Evolutionary conservation across 2,797 vertebrate genomes (phyloP).

Genomic region (Steatocranus sp.): DNA sequence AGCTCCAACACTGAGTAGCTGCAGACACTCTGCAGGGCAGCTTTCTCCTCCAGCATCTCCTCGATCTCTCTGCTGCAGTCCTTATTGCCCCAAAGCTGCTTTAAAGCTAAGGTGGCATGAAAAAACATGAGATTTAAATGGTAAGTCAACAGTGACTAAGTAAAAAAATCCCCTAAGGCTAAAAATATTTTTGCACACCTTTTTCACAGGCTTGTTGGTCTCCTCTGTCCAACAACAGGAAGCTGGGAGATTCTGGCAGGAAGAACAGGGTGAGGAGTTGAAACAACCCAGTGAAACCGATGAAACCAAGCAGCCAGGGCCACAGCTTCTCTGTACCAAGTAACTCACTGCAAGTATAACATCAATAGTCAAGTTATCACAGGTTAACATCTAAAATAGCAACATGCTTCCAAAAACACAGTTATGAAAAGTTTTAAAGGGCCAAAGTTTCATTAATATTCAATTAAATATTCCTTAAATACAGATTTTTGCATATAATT

Average conservation of each 20-base stretch:
- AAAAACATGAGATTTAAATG: background rate
- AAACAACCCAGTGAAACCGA: slow-evolving; percentile 59
- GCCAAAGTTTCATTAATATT: background rate
- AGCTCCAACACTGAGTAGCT: slow-evolving; percentile 69
- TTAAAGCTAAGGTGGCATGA: slow-evolving; percentile 61
- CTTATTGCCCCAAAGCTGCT: slow-evolving; percentile 71
- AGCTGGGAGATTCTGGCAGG: slow-evolving; percentile 78
- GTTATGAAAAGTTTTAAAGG: background rate
- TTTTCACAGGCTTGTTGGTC: slow-evolving; percentile 67
- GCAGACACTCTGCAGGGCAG: slow-evolving; percentile 42
- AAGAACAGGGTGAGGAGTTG: slow-evolving; percentile 72
- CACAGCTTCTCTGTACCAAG: slow-evolving; percentile 70
- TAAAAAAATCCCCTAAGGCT: background rate
- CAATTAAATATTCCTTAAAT: background rate
- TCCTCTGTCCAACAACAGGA: slow-evolving; percentile 69
- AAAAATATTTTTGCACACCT: slow-evolving; percentile 40
- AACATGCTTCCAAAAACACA: background rate
- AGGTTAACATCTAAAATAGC: background rate
- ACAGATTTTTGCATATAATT: background rate
- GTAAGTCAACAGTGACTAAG: background rate
- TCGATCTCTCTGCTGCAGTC: slow-evolving; percentile 71
- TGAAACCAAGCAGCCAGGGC: slow-evolving; percentile 74
- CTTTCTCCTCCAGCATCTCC: slow-evolving; percentile 79
- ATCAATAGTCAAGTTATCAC: background rate
- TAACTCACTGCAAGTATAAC: slow-evolving; percentile 66